Percentiles rank a stretch among this genome's conserved stretches.
These are phyloP conservation scores for Microvelia longipes DNA, from an alignment of 1,140 invertebrate species.

Conservation along the genomic window DNA sequence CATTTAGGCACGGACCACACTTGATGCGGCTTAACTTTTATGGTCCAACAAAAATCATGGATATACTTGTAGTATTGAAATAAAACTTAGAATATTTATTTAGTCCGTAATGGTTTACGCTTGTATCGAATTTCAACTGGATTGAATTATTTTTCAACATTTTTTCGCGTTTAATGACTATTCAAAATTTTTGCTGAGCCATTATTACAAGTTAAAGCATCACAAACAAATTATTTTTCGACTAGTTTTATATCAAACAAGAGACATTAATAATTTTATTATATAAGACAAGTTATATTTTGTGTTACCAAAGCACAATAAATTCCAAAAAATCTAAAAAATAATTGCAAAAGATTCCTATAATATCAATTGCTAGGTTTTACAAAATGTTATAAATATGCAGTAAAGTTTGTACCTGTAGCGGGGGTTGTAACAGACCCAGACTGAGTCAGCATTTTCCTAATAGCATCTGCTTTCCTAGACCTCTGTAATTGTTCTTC, in stretches of 20 bases:
- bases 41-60: too few species aligned
- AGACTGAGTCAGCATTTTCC: conserved; percentile 70
- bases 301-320: background rate
- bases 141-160: too few species aligned
- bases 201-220: too few species aligned
- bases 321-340: background rate
- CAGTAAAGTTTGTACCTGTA: conserved; percentile 19
- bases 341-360: background rate
- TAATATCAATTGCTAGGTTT: background rate
- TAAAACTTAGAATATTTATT: too few species aligned
- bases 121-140: too few species aligned
- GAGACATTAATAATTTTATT: background rate
- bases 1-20: too few species aligned
- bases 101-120: too few species aligned
- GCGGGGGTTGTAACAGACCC: conserved; percentile 20
- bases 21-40: too few species aligned
- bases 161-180: too few species aligned
- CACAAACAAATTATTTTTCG: too few species aligned
- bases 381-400: background rate
- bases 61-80: too few species aligned
- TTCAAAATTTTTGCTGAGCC: too few species aligned
- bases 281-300: background rate
- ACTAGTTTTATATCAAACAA: background rate
- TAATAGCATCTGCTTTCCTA: conserved; percentile 77
- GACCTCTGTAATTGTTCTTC: conserved; percentile 65